phyloP scores from a whole-genome alignment of 2,113 vertebrate genomes.

The Antigone vipio region DNA sequence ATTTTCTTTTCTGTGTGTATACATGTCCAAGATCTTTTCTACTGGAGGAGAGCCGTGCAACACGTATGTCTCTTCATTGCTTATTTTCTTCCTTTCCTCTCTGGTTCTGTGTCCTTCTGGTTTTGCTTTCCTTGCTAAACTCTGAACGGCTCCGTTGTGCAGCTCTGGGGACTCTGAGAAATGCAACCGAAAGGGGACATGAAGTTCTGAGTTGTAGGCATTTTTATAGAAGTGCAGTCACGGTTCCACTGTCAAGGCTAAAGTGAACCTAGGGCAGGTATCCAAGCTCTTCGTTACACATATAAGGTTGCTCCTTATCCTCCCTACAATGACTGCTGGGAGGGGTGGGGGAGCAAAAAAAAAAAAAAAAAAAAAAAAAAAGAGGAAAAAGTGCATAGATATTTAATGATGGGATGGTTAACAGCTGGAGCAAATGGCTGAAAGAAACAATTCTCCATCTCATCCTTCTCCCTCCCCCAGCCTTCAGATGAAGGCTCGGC shows the following conservation, averaged over 20 bases:
- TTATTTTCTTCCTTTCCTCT: neutral
- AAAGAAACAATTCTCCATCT: neutral
- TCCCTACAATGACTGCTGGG: neutral
- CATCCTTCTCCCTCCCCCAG: neutral
- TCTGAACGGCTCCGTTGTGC: neutral
- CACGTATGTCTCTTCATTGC: neutral
- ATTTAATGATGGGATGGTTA: neutral
- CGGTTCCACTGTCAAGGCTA: neutral
- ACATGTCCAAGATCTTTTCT: neutral
- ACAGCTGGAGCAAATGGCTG: neutral
- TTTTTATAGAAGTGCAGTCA: neutral
- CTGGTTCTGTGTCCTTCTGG: neutral
- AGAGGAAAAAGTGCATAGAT: neutral
- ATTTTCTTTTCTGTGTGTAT: neutral
- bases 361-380: neutral
- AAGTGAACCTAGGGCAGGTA: neutral
- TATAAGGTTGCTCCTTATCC: neutral
- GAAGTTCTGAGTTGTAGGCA: neutral
- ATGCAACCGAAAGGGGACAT: neutral
- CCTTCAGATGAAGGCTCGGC: neutral
- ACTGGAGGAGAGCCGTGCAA: neutral
- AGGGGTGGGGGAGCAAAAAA: neutral
- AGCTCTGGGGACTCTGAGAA: neutral
- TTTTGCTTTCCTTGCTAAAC: neutral
- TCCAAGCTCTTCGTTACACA: neutral